phyloP scores from a whole-genome alignment of 2,113 vertebrate species.

The Nothobranchius furzeri region DNA sequence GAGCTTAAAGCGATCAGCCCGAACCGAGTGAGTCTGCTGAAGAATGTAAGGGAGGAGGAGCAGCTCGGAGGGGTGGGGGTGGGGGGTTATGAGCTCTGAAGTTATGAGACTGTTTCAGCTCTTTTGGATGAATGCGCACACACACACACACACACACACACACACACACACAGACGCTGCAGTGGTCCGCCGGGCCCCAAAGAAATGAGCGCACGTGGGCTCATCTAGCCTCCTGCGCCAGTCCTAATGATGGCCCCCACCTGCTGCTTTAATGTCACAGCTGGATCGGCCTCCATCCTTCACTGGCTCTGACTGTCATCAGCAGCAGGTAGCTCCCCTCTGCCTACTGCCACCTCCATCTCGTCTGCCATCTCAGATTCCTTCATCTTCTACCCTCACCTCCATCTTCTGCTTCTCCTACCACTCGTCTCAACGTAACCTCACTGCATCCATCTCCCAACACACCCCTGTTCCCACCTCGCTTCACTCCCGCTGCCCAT shows the following conservation, averaged over 20 bases:
- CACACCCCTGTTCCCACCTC: not conserved
- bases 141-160: constrained; percentile 6
- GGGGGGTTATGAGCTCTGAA: constrained; percentile 50
- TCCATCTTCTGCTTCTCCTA: constrained; percentile 56
- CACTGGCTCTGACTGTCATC: constrained; percentile 84
- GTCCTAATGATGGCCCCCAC: constrained; percentile 98
- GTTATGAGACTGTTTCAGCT: constrained; percentile 63
- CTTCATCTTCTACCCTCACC: constrained; percentile 51
- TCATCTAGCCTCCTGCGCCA: constrained; percentile 92
- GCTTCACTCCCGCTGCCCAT: not conserved
- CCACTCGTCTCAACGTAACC: constrained; percentile 35
- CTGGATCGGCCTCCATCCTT: constrained; percentile 95
- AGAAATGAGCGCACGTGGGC: constrained; percentile 90
- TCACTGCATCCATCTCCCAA: constrained; percentile 25
- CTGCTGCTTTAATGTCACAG: constrained; percentile 99
- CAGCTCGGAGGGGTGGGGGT: constrained; percentile 37
- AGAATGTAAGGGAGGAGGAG: constrained; percentile 28
- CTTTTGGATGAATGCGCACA: constrained; percentile 34
- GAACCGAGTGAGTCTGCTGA: constrained; percentile 20
- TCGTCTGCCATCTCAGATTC: constrained; percentile 42
- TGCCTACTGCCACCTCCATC: constrained; percentile 51
- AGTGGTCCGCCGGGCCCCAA: constrained; percentile 66
- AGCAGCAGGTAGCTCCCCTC: constrained; percentile 73
- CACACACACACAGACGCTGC: constrained; percentile 33
- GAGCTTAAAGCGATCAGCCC: constrained; percentile 42